Conservation (phyloP, 92 coral and sea anemone species). For the Zoanthus solanderi region DNA sequence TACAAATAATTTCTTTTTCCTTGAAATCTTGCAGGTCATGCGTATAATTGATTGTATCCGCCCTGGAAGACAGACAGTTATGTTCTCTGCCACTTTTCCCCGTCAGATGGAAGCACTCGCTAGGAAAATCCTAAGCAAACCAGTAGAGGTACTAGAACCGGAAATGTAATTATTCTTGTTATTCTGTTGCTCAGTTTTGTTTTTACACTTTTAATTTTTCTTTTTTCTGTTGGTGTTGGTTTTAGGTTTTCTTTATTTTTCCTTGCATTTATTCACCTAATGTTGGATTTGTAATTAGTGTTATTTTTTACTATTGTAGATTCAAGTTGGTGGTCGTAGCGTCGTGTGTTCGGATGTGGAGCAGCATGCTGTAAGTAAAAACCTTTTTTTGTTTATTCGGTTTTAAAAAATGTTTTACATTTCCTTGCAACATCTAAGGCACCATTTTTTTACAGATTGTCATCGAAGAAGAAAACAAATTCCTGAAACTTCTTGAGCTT, state of each 20-base stretch:
- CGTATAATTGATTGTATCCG: conserved; percentile 96
- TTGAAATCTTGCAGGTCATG: conserved; percentile 74
- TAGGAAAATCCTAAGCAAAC: conserved; percentile 87
- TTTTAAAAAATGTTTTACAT: not conserved
- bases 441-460: conserved; percentile 74
- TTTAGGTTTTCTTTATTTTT: too few species aligned
- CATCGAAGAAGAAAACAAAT: conserved; percentile 94
- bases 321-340: conserved; percentile 99
- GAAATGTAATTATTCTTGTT: not conserved
- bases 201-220: not conserved
- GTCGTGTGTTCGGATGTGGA: conserved; percentile 97
- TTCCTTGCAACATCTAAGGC: not conserved
- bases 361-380: conserved; percentile 86
- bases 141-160: conserved; percentile 72
- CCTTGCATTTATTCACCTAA: too few species aligned
- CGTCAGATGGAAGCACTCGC: conserved; percentile 99
- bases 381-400: not conserved
- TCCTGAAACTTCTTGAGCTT: conserved; percentile 88
- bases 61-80: conserved; percentile 95
- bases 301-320: conserved; percentile 57
- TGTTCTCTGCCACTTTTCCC: conserved; percentile 98
- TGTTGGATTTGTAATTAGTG: not conserved
- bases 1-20: not conserved
- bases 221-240: not conserved
- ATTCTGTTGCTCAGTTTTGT: not conserved